Percentiles rank a stretch among this genome's conserved stretches.
Evolutionary conservation across 2,888 invertebrate species (phyloP).

Genomic region (Deroplatys truncata): DNA sequence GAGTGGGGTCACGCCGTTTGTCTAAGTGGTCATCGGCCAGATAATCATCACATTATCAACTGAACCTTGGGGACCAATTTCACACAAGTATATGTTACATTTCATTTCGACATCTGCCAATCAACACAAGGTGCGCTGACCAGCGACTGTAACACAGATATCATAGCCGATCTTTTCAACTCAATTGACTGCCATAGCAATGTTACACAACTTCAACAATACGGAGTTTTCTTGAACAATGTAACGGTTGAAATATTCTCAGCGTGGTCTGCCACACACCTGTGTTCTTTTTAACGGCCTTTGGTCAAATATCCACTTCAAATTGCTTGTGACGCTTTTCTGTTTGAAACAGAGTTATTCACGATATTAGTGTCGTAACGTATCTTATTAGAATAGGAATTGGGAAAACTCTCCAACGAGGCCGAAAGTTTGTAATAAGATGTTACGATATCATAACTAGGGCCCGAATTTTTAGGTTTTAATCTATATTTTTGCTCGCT

Average conservation of each 20-base stretch:
- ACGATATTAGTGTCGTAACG: too few relatives aligned
- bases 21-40: background rate
- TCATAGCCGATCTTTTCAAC: background rate
- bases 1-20: background rate
- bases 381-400: too few relatives aligned
- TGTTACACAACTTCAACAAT: background rate
- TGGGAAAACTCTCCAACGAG: too few relatives aligned
- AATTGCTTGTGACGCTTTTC: too few relatives aligned
- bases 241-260: background rate
- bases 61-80: background rate
- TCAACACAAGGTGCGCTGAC: background rate
- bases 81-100: background rate
- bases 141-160: background rate
- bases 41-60: background rate
- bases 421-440: too few relatives aligned
- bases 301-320: too few relatives aligned
- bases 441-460: too few relatives aligned
- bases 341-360: too few relatives aligned
- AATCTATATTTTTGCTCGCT: too few relatives aligned
- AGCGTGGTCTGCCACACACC: too few relatives aligned
- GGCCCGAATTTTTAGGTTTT: too few relatives aligned
- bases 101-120: background rate
- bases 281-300: too few relatives aligned
- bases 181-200: background rate
- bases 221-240: background rate